Evolutionary conservation across 2,113 vertebrate species (phyloP).

Genomic region (Sinocyclocheilus grahami): DNA sequence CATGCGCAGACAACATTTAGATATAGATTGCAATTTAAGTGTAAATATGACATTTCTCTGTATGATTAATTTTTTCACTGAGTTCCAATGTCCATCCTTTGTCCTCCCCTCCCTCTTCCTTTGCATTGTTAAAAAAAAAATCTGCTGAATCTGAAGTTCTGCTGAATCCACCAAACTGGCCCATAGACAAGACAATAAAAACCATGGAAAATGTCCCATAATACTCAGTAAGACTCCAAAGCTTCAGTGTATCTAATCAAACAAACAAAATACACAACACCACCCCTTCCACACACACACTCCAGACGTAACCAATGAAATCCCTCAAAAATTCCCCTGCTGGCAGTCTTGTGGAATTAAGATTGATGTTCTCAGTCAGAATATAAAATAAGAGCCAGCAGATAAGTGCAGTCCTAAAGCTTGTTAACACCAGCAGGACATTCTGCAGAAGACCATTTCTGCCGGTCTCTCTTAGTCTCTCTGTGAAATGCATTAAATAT

Average conservation of each 20-base stretch:
- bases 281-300: background rate
- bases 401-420: conserved; percentile 25
- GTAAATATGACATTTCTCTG: background rate
- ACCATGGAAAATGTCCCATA: conserved; percentile 23
- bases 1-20: background rate
- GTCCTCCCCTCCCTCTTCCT: background rate
- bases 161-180: conserved; percentile 21
- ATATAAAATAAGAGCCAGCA: conserved; percentile 21
- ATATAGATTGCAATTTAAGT: background rate
- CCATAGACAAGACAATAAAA: conserved; percentile 22
- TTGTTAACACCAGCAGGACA: conserved; percentile 46
- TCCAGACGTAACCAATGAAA: background rate
- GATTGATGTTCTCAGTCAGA: conserved; percentile 22
- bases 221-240: conserved; percentile 27
- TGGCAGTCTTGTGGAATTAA: conserved; percentile 21
- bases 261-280: background rate
- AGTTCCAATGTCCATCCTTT: background rate
- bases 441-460: conserved; percentile 29
- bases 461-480: conserved; percentile 4
- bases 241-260: conserved; percentile 19
- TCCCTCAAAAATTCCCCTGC: conserved; percentile 1
- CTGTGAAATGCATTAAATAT: conserved; percentile 39
- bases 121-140: background rate
- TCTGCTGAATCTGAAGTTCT: background rate
- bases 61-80: background rate